Percentiles rank a stretch among this genome's conserved stretches.
phyloP scores from a whole-genome alignment of 2,797 vertebrate genomes.

The Bucorvus abyssinicus region DNA sequence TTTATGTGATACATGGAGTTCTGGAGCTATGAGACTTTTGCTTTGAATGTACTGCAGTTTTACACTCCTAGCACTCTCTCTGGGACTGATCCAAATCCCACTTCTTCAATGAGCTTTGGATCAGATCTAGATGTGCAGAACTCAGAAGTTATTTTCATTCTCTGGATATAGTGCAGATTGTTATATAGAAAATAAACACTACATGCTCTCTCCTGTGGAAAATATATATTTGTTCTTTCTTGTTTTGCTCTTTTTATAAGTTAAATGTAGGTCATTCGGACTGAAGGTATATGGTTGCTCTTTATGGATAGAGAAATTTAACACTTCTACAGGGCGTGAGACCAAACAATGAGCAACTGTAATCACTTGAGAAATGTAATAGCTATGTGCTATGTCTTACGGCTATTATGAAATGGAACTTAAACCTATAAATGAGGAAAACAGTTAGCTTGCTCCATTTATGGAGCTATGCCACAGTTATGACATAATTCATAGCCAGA shows the following conservation, averaged over 20 bases:
- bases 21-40: slow-evolving; percentile 40
- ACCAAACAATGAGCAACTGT: slow-evolving; percentile 59
- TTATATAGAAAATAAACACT: slow-evolving; percentile 45
- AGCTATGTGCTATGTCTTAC: slow-evolving; percentile 61
- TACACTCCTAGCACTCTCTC: slow-evolving; percentile 60
- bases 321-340: slow-evolving; percentile 53
- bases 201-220: slow-evolving; percentile 22
- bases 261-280: slow-evolving; percentile 58
- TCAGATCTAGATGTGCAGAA: slow-evolving; percentile 9
- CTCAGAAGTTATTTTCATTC: slow-evolving; percentile 32
- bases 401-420: slow-evolving; percentile 67
- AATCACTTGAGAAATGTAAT: slow-evolving; percentile 68
- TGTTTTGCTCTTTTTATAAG: slow-evolving; percentile 31
- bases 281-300: slow-evolving; percentile 35
- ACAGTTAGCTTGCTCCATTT: slow-evolving; percentile 69
- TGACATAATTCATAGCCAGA: slow-evolving; percentile 71
- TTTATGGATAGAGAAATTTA: slow-evolving; percentile 35
- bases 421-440: slow-evolving; percentile 72
- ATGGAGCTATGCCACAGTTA: slow-evolving; percentile 68
- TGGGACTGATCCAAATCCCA: slow-evolving; percentile 54
- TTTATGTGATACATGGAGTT: slow-evolving; percentile 29
- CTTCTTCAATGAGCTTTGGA: slow-evolving; percentile 42
- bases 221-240: slow-evolving; percentile 46
- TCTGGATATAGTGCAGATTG: slow-evolving; percentile 23
- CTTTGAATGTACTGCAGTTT: slow-evolving; percentile 39